phyloP scores from a whole-genome alignment of 2,113 vertebrate genomes.

The Corythornis madagascariensis region DNA sequence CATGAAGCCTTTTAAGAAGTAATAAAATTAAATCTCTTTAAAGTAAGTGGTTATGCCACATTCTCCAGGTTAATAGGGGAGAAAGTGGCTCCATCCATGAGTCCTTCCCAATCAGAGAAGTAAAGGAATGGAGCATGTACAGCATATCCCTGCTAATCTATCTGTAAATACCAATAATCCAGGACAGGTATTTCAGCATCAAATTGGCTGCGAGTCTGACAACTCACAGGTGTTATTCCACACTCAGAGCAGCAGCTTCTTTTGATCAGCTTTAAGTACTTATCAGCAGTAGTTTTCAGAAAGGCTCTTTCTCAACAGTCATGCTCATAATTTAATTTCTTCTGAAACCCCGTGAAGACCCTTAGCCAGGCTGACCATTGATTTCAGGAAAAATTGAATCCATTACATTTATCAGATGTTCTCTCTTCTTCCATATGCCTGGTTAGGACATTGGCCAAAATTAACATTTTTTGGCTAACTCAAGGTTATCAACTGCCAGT shows the following conservation, averaged over 20 bases:
- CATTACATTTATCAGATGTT: neutral
- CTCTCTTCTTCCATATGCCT: neutral
- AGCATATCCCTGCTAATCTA: neutral
- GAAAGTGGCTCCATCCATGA: neutral
- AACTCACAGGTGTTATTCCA: neutral
- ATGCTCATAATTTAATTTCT: neutral
- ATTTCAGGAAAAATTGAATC: neutral
- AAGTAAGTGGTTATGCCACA: neutral
- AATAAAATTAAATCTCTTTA: neutral
- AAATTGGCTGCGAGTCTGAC: neutral
- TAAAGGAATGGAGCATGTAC: neutral
- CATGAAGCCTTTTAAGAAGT: conserved; percentile 5
- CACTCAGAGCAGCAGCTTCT: neutral
- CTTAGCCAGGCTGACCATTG: neutral
- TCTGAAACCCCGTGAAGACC: neutral
- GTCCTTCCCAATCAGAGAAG: neutral
- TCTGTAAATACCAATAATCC: neutral
- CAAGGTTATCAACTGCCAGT: neutral
- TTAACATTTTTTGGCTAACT: neutral
- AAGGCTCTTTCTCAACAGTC: neutral
- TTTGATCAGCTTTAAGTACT: conserved; percentile 14
- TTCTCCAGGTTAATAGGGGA: neutral
- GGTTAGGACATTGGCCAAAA: neutral
- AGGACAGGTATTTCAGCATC: neutral
- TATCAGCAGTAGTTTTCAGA: neutral